Conservation (phyloP, 1,140 invertebrate genomes). For the Drosophila takahashii region DNA sequence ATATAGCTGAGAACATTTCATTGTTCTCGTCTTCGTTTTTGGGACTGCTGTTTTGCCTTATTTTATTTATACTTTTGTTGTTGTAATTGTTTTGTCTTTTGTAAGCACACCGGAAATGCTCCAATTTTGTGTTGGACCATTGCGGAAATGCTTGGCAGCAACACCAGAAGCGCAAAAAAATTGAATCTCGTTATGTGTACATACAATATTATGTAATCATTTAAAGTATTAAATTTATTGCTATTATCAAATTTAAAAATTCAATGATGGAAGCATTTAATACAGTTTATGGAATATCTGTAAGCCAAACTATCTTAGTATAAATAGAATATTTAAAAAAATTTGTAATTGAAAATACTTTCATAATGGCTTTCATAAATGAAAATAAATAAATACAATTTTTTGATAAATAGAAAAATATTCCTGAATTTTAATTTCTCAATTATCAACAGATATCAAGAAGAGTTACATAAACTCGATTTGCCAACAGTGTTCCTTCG, state of each 20-base stretch:
- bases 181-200: slow-evolving; percentile 15
- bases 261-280: too few relatives aligned
- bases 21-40: slow-evolving; percentile 34
- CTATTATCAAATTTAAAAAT: background rate
- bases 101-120: slow-evolving; percentile 77
- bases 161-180: slow-evolving; percentile 33
- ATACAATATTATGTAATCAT: slow-evolving; percentile 13
- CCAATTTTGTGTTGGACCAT: slow-evolving; percentile 64
- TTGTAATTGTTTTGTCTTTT: slow-evolving; percentile 43
- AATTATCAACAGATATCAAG: too few relatives aligned
- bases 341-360: too few relatives aligned
- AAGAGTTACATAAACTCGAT: too few relatives aligned
- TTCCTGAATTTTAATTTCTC: too few relatives aligned
- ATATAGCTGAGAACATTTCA: slow-evolving; percentile 34
- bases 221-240: slow-evolving; percentile 1
- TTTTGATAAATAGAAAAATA: too few relatives aligned
- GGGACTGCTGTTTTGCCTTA: slow-evolving; percentile 30
- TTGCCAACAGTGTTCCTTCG: background rate
- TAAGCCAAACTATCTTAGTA: too few relatives aligned
- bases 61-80: slow-evolving; percentile 48
- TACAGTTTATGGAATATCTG: too few relatives aligned
- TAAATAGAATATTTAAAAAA: too few relatives aligned
- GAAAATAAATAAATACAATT: too few relatives aligned
- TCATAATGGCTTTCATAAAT: too few relatives aligned
- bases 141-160: slow-evolving; percentile 68